Evolutionary conservation across 2,797 vertebrate species (phyloP), one percentile per base, ranked within the genome.

Genomic region (Nannoperca australis): DNA sequence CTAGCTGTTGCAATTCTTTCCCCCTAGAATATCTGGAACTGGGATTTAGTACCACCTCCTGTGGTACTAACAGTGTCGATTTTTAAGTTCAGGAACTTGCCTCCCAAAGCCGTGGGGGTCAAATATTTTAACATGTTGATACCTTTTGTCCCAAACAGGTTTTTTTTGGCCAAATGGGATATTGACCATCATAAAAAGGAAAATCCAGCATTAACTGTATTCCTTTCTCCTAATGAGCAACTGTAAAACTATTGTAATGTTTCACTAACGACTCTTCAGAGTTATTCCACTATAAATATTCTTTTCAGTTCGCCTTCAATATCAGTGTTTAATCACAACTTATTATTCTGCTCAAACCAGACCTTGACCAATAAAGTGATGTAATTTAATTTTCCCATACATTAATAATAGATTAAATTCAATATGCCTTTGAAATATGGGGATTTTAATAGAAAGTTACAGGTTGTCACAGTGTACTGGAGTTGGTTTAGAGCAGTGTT

Each of bases 381-480:
- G 61, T 77, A 79, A 92, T 89, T 89, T 22, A 55, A 89, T 91
- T 84, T 88, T 70, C 59, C 15, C 30, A 72, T 8, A 9, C 87
- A 87, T 85, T 79, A 91, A 84, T 87, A 73, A 86, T 77, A 73
- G 51, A 86, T 80, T 68, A 15, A 81, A 73, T 86, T 88, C 62
- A 85, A 84, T 83, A 80, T 70, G 66, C 50, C 55, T 80, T 79
- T 89, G 85, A 92, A 83, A 88, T 85, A 84, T 85, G 63, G 60
- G 40, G 49, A 59, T 70, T 88, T 85, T 88, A 85, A 86, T 85
- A 20, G 60, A 88, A 91, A 70, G 69, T 70, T 85, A 85, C 77
- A 88, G 73, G 64, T 82, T 53, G 38, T 88, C 68, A 78, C 71
- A 74, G 38, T 71, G 49, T 34, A 14, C 27, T 44, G 40, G 69